Evolutionary conservation across 2,888 invertebrate genomes (phyloP).

Genomic region (Dynastes tityus): DNA sequence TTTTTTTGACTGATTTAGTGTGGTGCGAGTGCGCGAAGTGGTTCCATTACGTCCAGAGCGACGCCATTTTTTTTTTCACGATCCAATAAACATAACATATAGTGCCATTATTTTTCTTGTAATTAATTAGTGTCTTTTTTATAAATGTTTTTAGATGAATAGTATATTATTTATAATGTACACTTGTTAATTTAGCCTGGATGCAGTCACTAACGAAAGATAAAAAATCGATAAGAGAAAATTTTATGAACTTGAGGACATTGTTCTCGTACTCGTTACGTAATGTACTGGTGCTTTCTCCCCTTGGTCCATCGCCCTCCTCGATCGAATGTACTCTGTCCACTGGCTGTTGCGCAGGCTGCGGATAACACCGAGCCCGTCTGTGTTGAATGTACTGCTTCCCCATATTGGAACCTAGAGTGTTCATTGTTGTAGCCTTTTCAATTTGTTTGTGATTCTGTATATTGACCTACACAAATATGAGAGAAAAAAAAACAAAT

Average conservation of each 20-base stretch:
- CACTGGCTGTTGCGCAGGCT: conserved; percentile 66
- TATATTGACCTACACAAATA: conserved; percentile 69
- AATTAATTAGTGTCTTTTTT: conserved; percentile 70
- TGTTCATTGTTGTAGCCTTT: conserved; percentile 72
- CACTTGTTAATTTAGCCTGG: conserved; percentile 71
- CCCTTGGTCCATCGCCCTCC: conserved; percentile 57
- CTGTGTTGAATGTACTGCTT: conserved; percentile 70
- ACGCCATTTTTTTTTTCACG: conserved; percentile 49
- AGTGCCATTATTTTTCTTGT: conserved; percentile 71
- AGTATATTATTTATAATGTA: conserved; percentile 70
- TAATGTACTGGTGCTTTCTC: conserved; percentile 69
- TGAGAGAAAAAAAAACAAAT: conserved; percentile 45
- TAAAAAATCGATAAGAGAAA: conserved; percentile 35
- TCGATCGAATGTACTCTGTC: conserved; percentile 69
- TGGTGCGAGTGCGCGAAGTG: conserved; percentile 64
- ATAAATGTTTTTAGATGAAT: conserved; percentile 71
- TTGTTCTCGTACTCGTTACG: conserved; percentile 52
- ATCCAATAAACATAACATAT: conserved; percentile 64
- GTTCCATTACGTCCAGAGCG: conserved; percentile 61
- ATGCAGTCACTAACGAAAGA: conserved; percentile 67
- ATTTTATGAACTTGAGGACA: conserved; percentile 47
- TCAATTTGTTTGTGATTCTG: conserved; percentile 70
- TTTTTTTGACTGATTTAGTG: conserved; percentile 59
- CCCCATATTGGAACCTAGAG: conserved; percentile 70
- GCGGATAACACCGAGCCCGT: conserved; percentile 53